Percentiles rank a stretch among this genome's conserved stretches.
These are phyloP conservation scores for Pseudopipra pipra DNA, from an alignment of 2,113 vertebrate genomes.

Conservation along the genomic window DNA sequence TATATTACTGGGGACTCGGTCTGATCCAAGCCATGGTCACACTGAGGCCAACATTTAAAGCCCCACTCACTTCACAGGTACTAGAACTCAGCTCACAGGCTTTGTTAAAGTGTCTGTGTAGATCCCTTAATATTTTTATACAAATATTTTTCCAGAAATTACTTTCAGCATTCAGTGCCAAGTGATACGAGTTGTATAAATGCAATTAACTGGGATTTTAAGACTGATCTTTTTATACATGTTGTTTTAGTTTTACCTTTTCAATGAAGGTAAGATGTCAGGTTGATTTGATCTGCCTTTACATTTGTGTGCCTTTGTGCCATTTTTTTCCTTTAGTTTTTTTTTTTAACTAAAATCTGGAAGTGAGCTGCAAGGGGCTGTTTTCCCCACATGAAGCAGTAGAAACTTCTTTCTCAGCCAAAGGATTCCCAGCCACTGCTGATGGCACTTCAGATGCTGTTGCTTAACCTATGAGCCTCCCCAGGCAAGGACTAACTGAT, in stretches of 20 bases:
- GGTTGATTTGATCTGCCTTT: neutral
- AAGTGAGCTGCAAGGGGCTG: neutral
- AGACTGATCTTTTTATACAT: neutral
- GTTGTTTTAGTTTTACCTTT: neutral
- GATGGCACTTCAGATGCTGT: neutral
- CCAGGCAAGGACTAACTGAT: neutral
- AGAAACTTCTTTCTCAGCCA: neutral
- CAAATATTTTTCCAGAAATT: neutral
- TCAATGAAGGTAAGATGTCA: neutral
- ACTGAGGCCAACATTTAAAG: neutral
- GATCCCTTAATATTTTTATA: neutral
- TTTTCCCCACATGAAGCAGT: neutral
- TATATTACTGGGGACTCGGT: neutral
- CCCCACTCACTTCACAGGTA: neutral
- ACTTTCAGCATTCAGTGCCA: neutral
- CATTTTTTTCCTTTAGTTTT: neutral
- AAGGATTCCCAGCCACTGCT: neutral
- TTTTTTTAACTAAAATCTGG: neutral
- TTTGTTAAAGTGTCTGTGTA: neutral
- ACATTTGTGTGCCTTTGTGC: neutral
- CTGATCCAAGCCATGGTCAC: neutral
- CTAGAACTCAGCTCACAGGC: neutral
- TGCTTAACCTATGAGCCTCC: conserved; percentile 27
- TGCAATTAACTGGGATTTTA: neutral
- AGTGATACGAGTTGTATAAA: neutral